Conservation (phyloP, 2,797 vertebrate genomes). For the Enteromius anoplus region DNA sequence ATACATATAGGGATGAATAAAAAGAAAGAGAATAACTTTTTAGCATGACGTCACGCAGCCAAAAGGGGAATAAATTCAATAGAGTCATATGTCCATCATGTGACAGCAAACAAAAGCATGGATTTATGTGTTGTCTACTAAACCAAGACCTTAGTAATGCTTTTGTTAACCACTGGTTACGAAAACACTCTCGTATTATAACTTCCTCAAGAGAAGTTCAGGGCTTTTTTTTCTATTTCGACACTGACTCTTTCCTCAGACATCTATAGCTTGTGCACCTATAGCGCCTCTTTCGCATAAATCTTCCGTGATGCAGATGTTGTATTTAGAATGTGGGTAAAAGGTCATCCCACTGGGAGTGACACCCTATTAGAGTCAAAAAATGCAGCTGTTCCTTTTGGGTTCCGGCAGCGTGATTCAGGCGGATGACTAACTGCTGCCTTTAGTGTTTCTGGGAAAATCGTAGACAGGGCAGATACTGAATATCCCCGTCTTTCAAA, state of each 20-base stretch:
- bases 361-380: slow-evolving; percentile 63
- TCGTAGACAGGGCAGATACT: slow-evolving; percentile 14
- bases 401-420: slow-evolving; percentile 47
- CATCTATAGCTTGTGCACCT: background rate
- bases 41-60: too few species aligned
- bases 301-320: slow-evolving; percentile 73
- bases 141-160: background rate
- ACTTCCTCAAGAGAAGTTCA: background rate
- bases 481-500: slow-evolving; percentile 32
- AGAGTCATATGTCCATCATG: background rate
- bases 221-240: background rate
- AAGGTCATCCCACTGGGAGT: slow-evolving; percentile 70
- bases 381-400: slow-evolving; percentile 67
- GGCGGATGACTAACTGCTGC: slow-evolving; percentile 26
- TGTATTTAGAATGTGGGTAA: slow-evolving; percentile 77
- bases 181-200: background rate
- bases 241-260: background rate
- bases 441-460: slow-evolving; percentile 32
- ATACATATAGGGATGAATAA: background rate
- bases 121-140: background rate
- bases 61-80: background rate
- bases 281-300: slow-evolving; percentile 19
- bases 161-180: background rate
- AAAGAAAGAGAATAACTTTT: background rate
- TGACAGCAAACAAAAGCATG: slow-evolving; percentile 3